phyloP scores from a whole-genome alignment of 1,140 invertebrate species.

The Trinorchestia longiramus region DNA sequence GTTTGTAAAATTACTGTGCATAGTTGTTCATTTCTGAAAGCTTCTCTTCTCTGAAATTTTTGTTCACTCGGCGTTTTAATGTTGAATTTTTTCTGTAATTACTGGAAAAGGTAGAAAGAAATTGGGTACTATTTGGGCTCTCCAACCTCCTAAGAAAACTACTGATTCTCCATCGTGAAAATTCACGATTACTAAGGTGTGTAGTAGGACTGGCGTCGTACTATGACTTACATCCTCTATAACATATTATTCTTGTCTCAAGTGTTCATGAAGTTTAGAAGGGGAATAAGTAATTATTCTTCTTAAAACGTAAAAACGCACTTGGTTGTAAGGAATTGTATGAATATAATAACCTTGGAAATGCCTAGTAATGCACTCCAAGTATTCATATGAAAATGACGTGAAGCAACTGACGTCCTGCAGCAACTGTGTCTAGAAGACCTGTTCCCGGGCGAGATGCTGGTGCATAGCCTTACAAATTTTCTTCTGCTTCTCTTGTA shows the following conservation, averaged over 20 bases:
- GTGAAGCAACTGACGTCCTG: neutral
- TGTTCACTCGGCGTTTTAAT: neutral
- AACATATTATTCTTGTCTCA: no score
- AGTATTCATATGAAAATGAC: neutral
- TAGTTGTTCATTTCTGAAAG: neutral
- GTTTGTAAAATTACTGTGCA: neutral
- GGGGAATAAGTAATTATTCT: no score
- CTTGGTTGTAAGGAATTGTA: neutral
- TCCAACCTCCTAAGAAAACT: no score
- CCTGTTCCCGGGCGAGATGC: neutral
- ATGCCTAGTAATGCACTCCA: neutral
- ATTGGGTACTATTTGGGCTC: no score
- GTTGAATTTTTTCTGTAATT: neutral
- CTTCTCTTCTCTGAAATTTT: neutral
- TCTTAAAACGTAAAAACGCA: neutral
- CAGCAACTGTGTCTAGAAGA: neutral
- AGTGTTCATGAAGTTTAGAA: no score
- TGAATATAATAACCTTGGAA: neutral
- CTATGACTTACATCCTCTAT: no score
- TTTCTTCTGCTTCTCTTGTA: neutral
- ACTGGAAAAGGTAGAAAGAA: neutral
- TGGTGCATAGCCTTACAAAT: neutral
- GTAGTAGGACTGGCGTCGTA: no score
- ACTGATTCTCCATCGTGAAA: no score
- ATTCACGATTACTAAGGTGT: no score